Evolutionary conservation across 2,113 vertebrate species (phyloP), one percentile per base, ranked within the genome.

Genomic region (Diglossa brunneiventris): DNA sequence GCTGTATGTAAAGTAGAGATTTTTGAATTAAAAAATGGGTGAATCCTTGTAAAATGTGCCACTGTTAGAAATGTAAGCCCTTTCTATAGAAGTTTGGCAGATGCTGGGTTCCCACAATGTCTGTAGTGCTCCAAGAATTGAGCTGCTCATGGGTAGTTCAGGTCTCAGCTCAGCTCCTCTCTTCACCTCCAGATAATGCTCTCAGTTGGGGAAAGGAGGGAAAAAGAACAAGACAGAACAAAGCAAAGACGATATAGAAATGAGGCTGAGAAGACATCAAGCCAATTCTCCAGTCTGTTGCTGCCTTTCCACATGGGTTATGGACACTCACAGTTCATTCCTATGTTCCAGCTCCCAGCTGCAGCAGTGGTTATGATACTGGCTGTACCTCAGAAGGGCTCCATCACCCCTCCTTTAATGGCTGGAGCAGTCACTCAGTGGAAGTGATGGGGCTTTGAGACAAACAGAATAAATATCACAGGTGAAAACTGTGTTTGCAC

Each of bases 311-410:
- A 37, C 15, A 13, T 30, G 78, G 24, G 58, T 39, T 61, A 69
- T 41, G 74, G 49, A 61, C 1, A 1, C 27, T 93, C 70, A 76
- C 74, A 76, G 81, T 26, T 78, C 49, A 89, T 96, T 82, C 94
- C 92, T 87, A n/a, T 0, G 3, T 55, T 90, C 41, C 85, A 93
- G 44, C 66, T 93, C 30, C 81, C 74, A 89, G 90, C 69, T 89
- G 62, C 15, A 94, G 76, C 77, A 82, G 87, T 79, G 81, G 86
- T 92, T 91, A 75, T 82, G 80, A 78, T 49, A 82, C 78, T 79
- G 78, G n/a, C 90, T 90, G 81, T 3, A 0, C 49, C 87, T 93
- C 87, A 68, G 81, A 78, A 84, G 84, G 83, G 74, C 64, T 90
- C 81, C 74, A 82, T 30, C 74, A 84, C 59, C 81, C 41, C 62